Evolutionary conservation across 2,797 vertebrate genomes (phyloP).

Genomic region (Rallus crepitans): DNA sequence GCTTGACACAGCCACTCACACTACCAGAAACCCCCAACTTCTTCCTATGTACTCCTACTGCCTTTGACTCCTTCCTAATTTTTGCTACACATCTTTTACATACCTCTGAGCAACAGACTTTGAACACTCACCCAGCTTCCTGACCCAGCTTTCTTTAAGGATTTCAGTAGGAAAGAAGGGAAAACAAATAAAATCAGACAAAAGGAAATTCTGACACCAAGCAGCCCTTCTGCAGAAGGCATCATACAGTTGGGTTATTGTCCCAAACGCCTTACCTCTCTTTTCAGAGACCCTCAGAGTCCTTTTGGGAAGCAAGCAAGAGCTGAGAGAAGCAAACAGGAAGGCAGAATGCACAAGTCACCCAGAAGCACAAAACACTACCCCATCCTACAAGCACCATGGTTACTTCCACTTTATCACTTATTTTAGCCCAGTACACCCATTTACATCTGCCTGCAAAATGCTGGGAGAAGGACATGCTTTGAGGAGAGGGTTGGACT

Average conservation of each 20-base stretch:
- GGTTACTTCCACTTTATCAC: not conserved
- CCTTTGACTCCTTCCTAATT: not conserved
- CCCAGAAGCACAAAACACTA: not conserved
- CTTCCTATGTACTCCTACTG: accelerated
- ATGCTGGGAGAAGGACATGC: not conserved
- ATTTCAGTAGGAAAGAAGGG: not conserved
- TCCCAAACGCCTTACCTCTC: not conserved
- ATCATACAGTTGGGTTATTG: not conserved
- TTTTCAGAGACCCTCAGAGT: accelerated
- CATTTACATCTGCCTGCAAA: not conserved
- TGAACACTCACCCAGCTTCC: not conserved
- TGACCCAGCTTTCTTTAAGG: not conserved
- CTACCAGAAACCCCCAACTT: not conserved
- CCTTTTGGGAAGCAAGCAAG: not conserved
- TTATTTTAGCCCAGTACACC: not conserved
- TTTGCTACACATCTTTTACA: not conserved
- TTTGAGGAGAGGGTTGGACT: not conserved
- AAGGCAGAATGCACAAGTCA: not conserved
- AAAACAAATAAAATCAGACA: not conserved
- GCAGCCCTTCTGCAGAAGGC: not conserved
- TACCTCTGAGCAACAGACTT: not conserved
- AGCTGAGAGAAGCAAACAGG: not conserved
- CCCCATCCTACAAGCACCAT: not conserved
- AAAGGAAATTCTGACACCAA: not conserved
- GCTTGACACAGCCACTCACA: not conserved